These are phyloP conservation scores for Hylaeus anthracinus DNA, from an alignment of 1,140 invertebrate genomes.

Conservation along the genomic window DNA sequence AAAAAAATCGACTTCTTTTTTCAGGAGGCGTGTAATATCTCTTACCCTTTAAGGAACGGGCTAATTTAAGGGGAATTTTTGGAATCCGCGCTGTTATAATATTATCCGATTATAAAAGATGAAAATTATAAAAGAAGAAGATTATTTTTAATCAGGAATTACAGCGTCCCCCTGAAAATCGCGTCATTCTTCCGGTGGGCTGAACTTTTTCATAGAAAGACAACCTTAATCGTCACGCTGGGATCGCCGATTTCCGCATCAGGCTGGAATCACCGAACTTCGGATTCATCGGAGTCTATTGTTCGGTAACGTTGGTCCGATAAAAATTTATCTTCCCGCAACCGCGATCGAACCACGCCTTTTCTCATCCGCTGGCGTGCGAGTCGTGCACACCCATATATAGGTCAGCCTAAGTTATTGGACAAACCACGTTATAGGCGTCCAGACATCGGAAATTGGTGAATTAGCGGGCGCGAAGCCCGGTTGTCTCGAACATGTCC, in stretches of 20 bases:
- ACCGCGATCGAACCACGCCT: conserved; percentile 29
- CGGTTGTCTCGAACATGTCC: conserved; percentile 39
- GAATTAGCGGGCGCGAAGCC: conserved; percentile 40
- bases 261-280: conserved; percentile 21
- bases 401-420: conserved; percentile 33
- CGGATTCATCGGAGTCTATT: conserved; percentile 46
- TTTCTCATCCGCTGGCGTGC: neutral
- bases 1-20: no score
- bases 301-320: conserved; percentile 22
- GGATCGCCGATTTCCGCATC: conserved; percentile 2
- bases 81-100: no score
- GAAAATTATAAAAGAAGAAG: no score
- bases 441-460: conserved; percentile 54
- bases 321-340: conserved; percentile 39
- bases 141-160: no score
- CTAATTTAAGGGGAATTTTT: no score
- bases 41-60: no score
- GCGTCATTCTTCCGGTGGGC: no score
- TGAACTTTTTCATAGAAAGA: neutral
- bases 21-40: no score
- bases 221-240: conserved; percentile 10
- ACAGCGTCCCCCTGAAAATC: no score
- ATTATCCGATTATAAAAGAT: no score
- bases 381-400: neutral
- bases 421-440: conserved; percentile 31